Base-by-base conservation (phyloP, 2,797 vertebrate genomes). In the Thripadectes ignobilis region DNA sequence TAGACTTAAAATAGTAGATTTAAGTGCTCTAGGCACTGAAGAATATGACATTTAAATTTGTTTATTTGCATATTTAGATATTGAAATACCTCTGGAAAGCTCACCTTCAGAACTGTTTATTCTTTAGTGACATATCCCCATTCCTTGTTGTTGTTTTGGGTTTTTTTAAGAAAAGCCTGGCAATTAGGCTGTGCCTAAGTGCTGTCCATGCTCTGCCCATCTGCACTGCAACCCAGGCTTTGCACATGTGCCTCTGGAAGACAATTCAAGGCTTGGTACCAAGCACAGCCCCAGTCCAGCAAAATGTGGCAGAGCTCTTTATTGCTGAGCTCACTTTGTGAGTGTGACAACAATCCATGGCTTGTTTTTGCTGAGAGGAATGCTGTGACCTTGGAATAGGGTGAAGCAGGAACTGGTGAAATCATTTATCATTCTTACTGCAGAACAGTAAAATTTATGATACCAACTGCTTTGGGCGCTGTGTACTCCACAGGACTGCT, bases 361-460 rank as follows among this genome's bases (percentile, higher is more conserved):
- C 83, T 79, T 79, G 57, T 30, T 92, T 95, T 55, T 72, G 55
- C 71, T 89, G 75, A 89, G 87, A 89, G 61, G 32, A 63, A 74
- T 74, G 57, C 2, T 1, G 17, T 88, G 78, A 92, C 89, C 91
- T 95, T 92, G 78, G 51, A 58, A 68, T 15, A 89, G 20, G 41
- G 65, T 87, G 75, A 89, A 83, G 23, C 49, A 74, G 71, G 59
- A 85, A 85, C 78, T 57, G 57, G 69, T 65, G 83, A 86, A 92
- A 81, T 68, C 39, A 65, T 92, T 94, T 83, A 52, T 94, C 82
- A 85, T 49, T 80, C 45, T 76, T 88, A 58, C 43, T 61, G 57
- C 22, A 3, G 57, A 74, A n/a, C 71, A 82, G 68, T 91, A 85
- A 92, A 54, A 85, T 93, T 89, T 83, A 88, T 93, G 49, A 73